Conservation (phyloP, 2,888 invertebrate species). For the Pterostichus madidus region DNA sequence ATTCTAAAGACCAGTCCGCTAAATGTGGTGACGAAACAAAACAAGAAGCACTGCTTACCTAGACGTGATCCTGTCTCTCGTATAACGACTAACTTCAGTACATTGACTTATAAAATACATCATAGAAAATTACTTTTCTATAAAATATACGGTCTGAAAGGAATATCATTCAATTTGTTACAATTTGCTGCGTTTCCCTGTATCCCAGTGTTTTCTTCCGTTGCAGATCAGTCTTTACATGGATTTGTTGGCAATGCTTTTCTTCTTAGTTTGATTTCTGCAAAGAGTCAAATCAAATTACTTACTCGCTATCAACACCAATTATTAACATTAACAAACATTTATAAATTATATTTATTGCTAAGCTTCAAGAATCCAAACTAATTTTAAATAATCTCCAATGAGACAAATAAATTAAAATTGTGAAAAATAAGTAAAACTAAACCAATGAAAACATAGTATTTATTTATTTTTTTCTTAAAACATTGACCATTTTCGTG, state of each 20-base stretch:
- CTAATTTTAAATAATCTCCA: background rate
- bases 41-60: conserved; percentile 53
- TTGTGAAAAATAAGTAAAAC: too few relatives aligned
- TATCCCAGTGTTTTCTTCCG: conserved; percentile 56
- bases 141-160: conserved; percentile 61
- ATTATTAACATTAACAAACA: too few relatives aligned
- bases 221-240: conserved; percentile 61
- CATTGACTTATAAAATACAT: conserved; percentile 63
- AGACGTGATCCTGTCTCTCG: background rate
- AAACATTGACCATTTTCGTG: too few relatives aligned
- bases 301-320: background rate
- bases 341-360: too few relatives aligned
- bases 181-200: conserved; percentile 63
- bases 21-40: conserved; percentile 24
- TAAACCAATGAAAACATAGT: too few relatives aligned
- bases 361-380: too few relatives aligned
- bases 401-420: background rate
- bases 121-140: conserved; percentile 65
- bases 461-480: too few relatives aligned
- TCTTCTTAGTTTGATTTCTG: conserved; percentile 62
- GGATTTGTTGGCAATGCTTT: conserved; percentile 44
- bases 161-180: conserved; percentile 46
- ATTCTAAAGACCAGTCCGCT: conserved; percentile 59
- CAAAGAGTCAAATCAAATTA: background rate
- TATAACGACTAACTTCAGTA: conserved; percentile 52